These are phyloP conservation scores for Eolophus roseicapilla DNA, from an alignment of 2,113 vertebrate genomes.

Conservation along the genomic window DNA sequence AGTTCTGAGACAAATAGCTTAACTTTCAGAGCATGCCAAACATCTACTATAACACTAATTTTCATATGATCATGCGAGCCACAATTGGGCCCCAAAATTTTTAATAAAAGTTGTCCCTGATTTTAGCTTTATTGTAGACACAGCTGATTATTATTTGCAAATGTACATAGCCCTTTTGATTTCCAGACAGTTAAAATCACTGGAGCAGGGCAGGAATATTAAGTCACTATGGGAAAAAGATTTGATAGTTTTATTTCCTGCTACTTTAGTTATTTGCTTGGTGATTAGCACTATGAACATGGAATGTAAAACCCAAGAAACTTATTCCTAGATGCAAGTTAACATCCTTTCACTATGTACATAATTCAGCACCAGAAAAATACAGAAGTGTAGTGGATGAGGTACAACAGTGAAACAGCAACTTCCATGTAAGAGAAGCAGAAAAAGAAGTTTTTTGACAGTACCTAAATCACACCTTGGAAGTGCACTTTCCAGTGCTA, in stretches of 20 bases:
- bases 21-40: background rate
- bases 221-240: background rate
- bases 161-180: background rate
- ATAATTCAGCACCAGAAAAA: background rate
- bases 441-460: background rate
- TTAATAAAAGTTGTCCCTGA: background rate
- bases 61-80: background rate
- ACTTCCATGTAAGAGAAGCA: background rate
- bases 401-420: background rate
- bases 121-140: background rate
- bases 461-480: background rate
- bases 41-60: background rate
- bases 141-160: background rate
- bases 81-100: accelerated
- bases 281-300: background rate
- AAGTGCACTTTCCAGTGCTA: background rate
- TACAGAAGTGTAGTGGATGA: background rate
- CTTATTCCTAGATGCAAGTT: background rate
- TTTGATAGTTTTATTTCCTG: background rate
- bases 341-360: background rate
- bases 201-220: background rate
- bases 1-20: background rate
- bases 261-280: background rate
- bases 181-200: background rate
- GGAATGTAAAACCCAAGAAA: background rate